Conservation (phyloP, 2,113 vertebrate species). For the Eclectus roratus region DNA sequence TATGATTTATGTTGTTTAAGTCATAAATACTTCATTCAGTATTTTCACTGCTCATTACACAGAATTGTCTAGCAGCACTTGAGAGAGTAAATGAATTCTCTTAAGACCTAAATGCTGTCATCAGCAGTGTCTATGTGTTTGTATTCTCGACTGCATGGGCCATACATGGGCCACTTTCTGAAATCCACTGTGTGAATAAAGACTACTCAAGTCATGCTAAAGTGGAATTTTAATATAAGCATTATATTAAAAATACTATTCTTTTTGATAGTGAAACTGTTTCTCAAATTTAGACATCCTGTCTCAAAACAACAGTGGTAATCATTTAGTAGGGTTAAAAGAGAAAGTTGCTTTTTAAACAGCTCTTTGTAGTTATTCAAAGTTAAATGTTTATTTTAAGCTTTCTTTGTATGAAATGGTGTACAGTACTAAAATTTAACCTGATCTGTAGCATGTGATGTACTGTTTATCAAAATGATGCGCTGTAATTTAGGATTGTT, state of each 20-base stretch:
- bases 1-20: slow-evolving; percentile 53
- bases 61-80: slow-evolving; percentile 47
- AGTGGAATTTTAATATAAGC: not conserved
- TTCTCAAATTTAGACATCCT: not conserved
- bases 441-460: not conserved
- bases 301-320: not conserved
- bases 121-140: slow-evolving; percentile 16
- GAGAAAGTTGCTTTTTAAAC: not conserved
- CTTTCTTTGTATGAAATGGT: not conserved
- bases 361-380: not conserved
- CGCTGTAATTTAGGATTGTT: not conserved
- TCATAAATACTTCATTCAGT: slow-evolving; percentile 69
- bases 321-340: not conserved
- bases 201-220: not conserved
- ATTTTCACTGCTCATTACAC: slow-evolving; percentile 58
- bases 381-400: not conserved
- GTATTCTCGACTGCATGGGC: not conserved
- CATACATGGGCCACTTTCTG: not conserved
- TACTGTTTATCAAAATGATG: not conserved
- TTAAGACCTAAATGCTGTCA: slow-evolving; percentile 26
- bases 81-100: slow-evolving; percentile 51
- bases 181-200: not conserved
- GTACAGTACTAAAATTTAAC: not conserved
- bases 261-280: not conserved
- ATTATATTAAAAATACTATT: not conserved